phyloP scores from a whole-genome alignment of 2,113 vertebrate species.

The Aptenodytes forsteri region DNA sequence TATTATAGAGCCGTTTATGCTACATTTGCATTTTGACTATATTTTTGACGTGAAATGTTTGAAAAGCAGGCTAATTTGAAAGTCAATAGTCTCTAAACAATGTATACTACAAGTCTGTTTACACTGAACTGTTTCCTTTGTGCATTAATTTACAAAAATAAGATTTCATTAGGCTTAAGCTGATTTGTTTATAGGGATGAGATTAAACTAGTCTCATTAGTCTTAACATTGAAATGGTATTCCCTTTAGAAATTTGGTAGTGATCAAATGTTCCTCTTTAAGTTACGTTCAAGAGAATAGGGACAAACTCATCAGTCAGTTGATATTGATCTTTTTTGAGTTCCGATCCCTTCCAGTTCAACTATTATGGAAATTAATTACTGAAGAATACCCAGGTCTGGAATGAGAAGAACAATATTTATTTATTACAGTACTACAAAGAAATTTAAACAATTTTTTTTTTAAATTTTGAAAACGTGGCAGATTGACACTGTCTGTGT shows the following conservation, averaged over 20 bases:
- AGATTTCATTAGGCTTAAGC: slow-evolving; percentile 66
- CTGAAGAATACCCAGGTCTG: neutral
- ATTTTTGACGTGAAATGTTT: slow-evolving; percentile 68
- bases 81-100: slow-evolving; percentile 75
- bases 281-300: neutral
- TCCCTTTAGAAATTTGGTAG: slow-evolving; percentile 38
- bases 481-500: neutral
- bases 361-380: neutral
- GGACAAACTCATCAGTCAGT: neutral
- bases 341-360: neutral
- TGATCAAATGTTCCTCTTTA: slow-evolving; percentile 31
- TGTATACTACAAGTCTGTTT: slow-evolving; percentile 67
- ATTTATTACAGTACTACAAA: neutral
- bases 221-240: neutral
- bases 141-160: slow-evolving; percentile 66
- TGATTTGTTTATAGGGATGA: slow-evolving; percentile 61
- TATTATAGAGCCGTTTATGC: slow-evolving; percentile 81
- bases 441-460: neutral
- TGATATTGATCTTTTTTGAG: neutral
- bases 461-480: neutral
- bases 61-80: slow-evolving; percentile 77
- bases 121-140: slow-evolving; percentile 65
- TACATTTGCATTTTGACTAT: slow-evolving; percentile 80
- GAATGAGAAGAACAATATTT: neutral
- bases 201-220: slow-evolving; percentile 50